Conservation (phyloP, 2,888 invertebrate genomes). For the Trissoscelio sp. region DNA sequence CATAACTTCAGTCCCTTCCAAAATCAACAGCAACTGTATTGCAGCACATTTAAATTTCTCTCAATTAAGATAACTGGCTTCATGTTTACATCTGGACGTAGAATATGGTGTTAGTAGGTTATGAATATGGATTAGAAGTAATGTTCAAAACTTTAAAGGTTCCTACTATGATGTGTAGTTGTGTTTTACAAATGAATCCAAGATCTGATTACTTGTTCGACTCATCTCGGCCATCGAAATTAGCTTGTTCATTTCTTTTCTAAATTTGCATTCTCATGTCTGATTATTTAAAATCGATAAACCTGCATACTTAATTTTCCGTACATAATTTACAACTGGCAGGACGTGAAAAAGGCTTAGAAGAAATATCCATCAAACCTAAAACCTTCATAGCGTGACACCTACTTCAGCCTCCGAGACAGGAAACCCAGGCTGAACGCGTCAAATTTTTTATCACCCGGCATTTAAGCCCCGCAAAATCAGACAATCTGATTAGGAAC, state of each 20-base stretch:
- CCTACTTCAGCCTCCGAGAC: conserved; percentile 32
- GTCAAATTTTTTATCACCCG: conserved; percentile 52
- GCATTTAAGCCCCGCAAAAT: conserved; percentile 52
- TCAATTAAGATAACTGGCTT: conserved; percentile 42
- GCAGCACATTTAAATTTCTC: conserved; percentile 39
- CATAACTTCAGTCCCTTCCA: neutral
- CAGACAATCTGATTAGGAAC: conserved; percentile 52
- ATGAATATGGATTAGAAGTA: conserved; percentile 36
- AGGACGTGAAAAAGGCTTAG: conserved; percentile 20
- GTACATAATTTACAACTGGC: neutral
- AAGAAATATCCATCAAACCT: conserved; percentile 45
- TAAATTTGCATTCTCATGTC: too few relatives aligned
- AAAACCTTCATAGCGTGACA: conserved; percentile 29
- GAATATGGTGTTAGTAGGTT: conserved; percentile 20
- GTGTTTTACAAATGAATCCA: too few relatives aligned
- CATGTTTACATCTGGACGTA: conserved; percentile 21
- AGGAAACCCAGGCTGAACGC: conserved; percentile 27
- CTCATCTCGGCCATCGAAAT: too few relatives aligned
- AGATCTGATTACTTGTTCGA: too few relatives aligned
- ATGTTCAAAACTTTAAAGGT: conserved; percentile 31
- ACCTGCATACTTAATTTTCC: neutral
- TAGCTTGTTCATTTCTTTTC: too few relatives aligned
- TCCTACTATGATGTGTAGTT: neutral
- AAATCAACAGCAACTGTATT: conserved; percentile 5
- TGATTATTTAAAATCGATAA: neutral